Base-by-base conservation (phyloP, 2,888 invertebrate species). In the Lumbricus terrestris region DNA sequence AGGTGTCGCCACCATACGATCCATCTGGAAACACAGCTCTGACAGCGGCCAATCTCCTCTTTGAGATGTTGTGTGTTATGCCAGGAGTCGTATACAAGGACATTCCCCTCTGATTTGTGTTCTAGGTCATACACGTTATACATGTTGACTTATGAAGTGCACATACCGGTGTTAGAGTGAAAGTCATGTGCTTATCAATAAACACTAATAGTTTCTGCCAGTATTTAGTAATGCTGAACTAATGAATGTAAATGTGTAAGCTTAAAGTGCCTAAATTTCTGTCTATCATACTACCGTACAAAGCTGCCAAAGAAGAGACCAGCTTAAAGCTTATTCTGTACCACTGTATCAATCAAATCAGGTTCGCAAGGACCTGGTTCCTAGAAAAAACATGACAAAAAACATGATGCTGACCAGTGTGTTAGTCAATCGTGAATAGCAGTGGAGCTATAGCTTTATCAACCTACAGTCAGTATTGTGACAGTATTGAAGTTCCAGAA, bases 1-100 rank as follows among this genome's bases (percentile, higher is more conserved):
- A 95, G 95, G 95, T 95, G 40, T 94, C 95, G 3, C 95, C 95
- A 54, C 94, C 94, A 5, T 95, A 94, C 91, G 95, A 95, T 91
- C 92, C 93, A n/a, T 93, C 92, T 47, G 94, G 95, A 0, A 94
- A 93, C 20, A 95, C 95, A 35, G 94, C 95, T 4, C 91, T 95
- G 47, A 93, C 94, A 1, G 95, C 93, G 2, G 95, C 95, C 11
- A 94, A 95, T 92, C 92, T 95, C 20, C 92, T 95, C 83, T 95
- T 94, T 93, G 95, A 95, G 92, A 94, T 95, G 94, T 91, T 95
- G 34, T 95, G 95, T 92, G 93, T 94, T 38, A 91, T 95, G 6
- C 94, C 95, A 0, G 94, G 93, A 23, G 94, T 94, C 82, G 93
- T 93, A 90, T 93, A 94, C 83, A 89, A 90, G 35, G n/a, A 91